Conservation (phyloP, 2,888 invertebrate genomes). For the Leptogaster cylindrica region DNA sequence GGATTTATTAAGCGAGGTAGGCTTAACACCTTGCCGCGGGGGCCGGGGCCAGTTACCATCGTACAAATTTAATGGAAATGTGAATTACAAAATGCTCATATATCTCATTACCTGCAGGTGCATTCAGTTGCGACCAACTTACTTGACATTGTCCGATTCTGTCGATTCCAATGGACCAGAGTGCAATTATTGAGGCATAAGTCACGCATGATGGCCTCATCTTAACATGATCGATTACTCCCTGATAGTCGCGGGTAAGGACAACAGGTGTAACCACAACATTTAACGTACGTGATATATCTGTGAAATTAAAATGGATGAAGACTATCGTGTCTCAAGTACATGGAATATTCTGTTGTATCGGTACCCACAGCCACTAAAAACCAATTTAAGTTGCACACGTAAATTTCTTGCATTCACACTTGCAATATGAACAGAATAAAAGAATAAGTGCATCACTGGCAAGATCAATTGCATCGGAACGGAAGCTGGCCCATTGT, state of each 20-base stretch:
- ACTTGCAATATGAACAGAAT: conserved; percentile 16
- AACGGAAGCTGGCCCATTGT: conserved; percentile 38
- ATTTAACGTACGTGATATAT: conserved; percentile 39
- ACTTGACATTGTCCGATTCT: conserved; percentile 25
- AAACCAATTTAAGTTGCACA: conserved; percentile 36
- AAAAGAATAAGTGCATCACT: conserved; percentile 35
- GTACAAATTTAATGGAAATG: conserved; percentile 34
- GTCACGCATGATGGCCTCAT: conserved; percentile 40
- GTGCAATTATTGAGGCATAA: conserved; percentile 32
- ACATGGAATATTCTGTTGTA: not conserved
- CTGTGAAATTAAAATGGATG: conserved; percentile 27
- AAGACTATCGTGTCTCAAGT: conserved; percentile 1
- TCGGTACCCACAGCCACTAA: not conserved
- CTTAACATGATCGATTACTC: conserved; percentile 36
- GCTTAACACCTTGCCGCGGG: not conserved
- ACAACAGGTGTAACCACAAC: conserved; percentile 39
- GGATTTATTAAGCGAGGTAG: not conserved
- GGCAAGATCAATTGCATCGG: conserved; percentile 32
- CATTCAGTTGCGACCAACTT: not conserved
- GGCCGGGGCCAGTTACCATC: not conserved
- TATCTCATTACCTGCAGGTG: conserved; percentile 32
- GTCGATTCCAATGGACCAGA: no score
- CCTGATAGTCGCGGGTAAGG: conserved; percentile 23
- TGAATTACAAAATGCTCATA: conserved; percentile 26
- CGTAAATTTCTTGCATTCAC: conserved; percentile 17